Conservation (phyloP, 2,113 vertebrate genomes). For the Anoura caudifer region DNA sequence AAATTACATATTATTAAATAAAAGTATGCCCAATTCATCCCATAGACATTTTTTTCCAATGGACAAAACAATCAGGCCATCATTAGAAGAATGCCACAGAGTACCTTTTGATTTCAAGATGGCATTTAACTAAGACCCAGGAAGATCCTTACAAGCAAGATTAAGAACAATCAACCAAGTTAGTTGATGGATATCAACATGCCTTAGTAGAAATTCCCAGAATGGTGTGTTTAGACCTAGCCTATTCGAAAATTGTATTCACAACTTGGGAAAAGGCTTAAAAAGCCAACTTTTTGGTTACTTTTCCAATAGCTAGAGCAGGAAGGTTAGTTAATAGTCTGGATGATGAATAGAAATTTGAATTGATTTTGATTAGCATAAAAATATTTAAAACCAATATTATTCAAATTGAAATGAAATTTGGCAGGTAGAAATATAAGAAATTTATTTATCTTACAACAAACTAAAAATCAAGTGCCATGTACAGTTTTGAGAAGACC, state of each 20-base stretch:
- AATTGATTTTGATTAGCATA: neutral
- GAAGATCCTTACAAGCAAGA: neutral
- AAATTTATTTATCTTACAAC: neutral
- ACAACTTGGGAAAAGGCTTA: conserved; percentile 22
- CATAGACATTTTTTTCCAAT: neutral
- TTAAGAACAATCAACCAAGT: neutral
- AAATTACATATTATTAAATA: conserved; percentile 2
- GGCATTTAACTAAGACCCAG: conserved; percentile 19
- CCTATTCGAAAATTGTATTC: neutral
- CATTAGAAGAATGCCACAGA: neutral
- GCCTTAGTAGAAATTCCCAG: neutral
- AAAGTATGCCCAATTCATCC: neutral
- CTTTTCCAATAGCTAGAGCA: neutral
- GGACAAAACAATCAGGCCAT: neutral
- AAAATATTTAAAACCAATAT: neutral
- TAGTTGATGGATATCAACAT: neutral
- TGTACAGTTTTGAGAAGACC: neutral
- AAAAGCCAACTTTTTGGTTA: neutral
- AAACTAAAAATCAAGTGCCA: neutral
- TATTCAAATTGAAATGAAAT: conserved; percentile 20
- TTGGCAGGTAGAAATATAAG: conserved; percentile 2
- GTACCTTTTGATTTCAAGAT: neutral
- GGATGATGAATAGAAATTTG: neutral
- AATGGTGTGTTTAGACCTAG: neutral
- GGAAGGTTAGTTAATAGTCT: neutral